Evolutionary conservation across 2,888 invertebrate genomes (phyloP), one percentile per base, ranked within the genome.

Genomic region (Lepidochitona cinerea): DNA sequence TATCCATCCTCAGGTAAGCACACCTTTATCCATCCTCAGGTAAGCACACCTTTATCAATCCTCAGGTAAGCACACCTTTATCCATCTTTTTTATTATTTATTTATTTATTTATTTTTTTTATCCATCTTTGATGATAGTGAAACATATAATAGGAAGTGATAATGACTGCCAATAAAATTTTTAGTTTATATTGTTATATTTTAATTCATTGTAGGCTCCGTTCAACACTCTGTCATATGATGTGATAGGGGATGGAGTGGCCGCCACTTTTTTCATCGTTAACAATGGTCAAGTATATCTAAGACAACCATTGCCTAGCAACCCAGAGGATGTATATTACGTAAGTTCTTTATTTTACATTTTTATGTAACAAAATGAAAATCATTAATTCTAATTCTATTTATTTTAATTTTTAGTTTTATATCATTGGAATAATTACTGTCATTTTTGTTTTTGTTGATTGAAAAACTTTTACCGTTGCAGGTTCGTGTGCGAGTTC

Each of bases 231-330:
- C 68, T 89, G 52, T 78, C 79, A 32, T 88, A 84, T 77, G 78
- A 79, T 68, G 85, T 88, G 49, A 86, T 87, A 73, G 89, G 88
- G 6, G 87, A 88, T 76, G 86, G 84, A 64, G 52, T 78, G 0
- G 85, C 88, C 1, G 71, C 83, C 9, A 80, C 79, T 18, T 88
- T 79, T 79, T 89, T 89, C 79, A 68, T 68, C 32, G 85, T 88
- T 36, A 78, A 85, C 64, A 26, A 26, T 59, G 59, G 59, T 12
- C 18, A 32, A 59, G 59, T 59, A 1, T 59, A 14, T 4, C 59
- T 59, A 26, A 7, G 75, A 6, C 53, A 32, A 9, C 75, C 74
- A 33, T 29, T 41, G 7, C 65, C 71, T 35, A 52, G 52, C 12
- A 37, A 37, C 2, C 49, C 26, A 1, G 71, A 66, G 26, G 33